phyloP scores from a whole-genome alignment of 2,888 invertebrate genomes.

The Hololepta plana region DNA sequence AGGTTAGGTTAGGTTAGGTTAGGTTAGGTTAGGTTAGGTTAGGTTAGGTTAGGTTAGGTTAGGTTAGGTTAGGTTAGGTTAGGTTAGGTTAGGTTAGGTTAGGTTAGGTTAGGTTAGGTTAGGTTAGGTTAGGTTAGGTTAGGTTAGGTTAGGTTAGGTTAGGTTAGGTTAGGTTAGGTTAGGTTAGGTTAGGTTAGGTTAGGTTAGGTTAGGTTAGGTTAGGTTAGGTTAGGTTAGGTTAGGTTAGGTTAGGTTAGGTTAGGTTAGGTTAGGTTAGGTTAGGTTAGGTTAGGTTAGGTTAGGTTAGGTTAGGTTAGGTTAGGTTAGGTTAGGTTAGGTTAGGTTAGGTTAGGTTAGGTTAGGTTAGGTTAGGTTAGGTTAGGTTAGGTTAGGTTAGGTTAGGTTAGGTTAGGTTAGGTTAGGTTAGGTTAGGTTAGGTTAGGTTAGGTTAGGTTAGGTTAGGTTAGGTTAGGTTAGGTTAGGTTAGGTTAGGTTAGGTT shows the following conservation, averaged over 20 bases:
- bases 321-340: slow-evolving; percentile 5
- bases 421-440: slow-evolving; percentile 7
- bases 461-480: slow-evolving; percentile 9
- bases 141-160: slow-evolving; percentile 7
- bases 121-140: slow-evolving; percentile 6
- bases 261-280: slow-evolving; percentile 5
- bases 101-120: slow-evolving; percentile 2
- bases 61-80: slow-evolving; percentile 2
- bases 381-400: slow-evolving; percentile 5
- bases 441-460: slow-evolving; percentile 8
- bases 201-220: slow-evolving; percentile 2
- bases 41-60: slow-evolving; percentile 2
- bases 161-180: slow-evolving; percentile 6
- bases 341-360: slow-evolving; percentile 7
- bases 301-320: slow-evolving; percentile 3
- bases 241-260: slow-evolving; percentile 5
- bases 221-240: slow-evolving; percentile 3
- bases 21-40: slow-evolving; percentile 2
- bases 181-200: slow-evolving; percentile 4
- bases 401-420: slow-evolving; percentile 4
- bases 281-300: slow-evolving; percentile 3
- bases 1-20: neutral
- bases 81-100: slow-evolving; percentile 2
- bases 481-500: slow-evolving; percentile 7
- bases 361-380: slow-evolving; percentile 6